Conservation (phyloP, 2,888 invertebrate species). For the Lepetodrilus schrolli region DNA sequence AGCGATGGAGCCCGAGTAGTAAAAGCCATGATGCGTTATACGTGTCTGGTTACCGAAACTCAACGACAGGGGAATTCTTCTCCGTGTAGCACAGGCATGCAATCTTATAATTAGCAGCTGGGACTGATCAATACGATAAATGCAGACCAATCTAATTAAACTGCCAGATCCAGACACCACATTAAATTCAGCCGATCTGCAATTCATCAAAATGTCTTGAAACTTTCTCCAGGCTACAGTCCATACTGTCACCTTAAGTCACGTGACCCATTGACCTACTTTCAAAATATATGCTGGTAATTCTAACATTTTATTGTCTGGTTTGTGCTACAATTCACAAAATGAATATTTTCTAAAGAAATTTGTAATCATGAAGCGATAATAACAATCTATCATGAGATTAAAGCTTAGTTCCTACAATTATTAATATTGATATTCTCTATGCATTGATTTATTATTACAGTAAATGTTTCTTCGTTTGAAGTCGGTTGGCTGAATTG, state of each 20-base stretch:
- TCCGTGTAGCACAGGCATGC: background rate
- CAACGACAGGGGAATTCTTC: background rate
- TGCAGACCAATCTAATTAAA: slow-evolving; percentile 22
- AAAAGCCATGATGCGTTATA: background rate
- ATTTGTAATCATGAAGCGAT: too few species aligned
- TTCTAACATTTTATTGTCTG: too few species aligned
- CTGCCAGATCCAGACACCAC: slow-evolving; percentile 28
- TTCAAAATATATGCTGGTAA: too few species aligned
- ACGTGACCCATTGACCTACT: slow-evolving; percentile 2
- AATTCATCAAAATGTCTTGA: slow-evolving; percentile 17
- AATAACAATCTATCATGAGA: too few species aligned
- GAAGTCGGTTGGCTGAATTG: too few species aligned
- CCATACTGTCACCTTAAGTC: background rate
- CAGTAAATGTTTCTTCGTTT: too few species aligned
- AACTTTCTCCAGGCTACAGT: background rate
- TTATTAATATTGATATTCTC: too few species aligned
- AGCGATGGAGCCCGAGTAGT: background rate
- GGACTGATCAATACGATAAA: slow-evolving; percentile 21
- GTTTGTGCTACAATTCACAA: too few species aligned
- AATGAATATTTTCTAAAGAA: too few species aligned
- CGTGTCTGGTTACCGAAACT: slow-evolving; percentile 13
- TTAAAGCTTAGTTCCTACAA: too few species aligned
- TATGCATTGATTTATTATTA: too few species aligned
- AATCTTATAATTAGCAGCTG: slow-evolving; percentile 27
- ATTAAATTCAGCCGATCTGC: slow-evolving; percentile 27